These are phyloP conservation scores for Colaptes auratus DNA, from an alignment of 2,113 vertebrate genomes.

Conservation along the genomic window DNA sequence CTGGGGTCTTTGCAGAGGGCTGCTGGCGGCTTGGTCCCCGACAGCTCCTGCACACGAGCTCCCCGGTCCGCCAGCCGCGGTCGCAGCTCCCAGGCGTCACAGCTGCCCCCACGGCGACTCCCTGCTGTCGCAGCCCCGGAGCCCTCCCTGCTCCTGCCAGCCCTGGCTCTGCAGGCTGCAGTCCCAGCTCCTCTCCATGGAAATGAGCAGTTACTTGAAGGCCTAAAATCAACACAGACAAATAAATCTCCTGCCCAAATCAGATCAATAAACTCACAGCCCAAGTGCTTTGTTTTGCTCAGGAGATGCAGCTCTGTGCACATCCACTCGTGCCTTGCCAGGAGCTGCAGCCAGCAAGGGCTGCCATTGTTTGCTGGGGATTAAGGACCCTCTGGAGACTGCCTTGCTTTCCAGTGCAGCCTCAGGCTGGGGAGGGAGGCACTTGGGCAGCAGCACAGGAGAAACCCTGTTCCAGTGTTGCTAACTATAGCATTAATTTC, in stretches of 20 bases:
- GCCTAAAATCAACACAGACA: background rate
- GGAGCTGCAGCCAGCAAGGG: background rate
- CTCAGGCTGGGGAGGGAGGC: background rate
- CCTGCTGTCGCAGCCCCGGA: background rate
- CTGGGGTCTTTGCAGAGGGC: background rate
- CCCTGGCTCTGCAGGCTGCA: background rate
- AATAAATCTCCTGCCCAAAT: background rate
- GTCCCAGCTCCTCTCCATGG: background rate
- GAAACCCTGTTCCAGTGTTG: constrained; percentile 60
- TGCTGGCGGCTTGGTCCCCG: background rate
- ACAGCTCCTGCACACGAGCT: background rate
- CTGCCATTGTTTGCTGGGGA: constrained; percentile 36
- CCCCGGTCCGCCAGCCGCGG: background rate
- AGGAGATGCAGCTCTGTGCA: background rate
- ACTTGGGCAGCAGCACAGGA: constrained; percentile 59
- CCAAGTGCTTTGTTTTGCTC: constrained; percentile 30
- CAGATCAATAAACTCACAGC: background rate
- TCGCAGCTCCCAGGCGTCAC: background rate
- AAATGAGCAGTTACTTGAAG: constrained; percentile 22
- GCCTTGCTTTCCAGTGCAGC: constrained; percentile 46
- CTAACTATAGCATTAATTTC: constrained; percentile 71
- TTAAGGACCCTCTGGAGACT: constrained; percentile 59
- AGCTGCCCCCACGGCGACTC: background rate
- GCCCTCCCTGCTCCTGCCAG: background rate
- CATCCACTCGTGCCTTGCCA: background rate